Base-by-base conservation (phyloP, 1,140 invertebrate genomes). In the Macrocentrus cingulum region DNA sequence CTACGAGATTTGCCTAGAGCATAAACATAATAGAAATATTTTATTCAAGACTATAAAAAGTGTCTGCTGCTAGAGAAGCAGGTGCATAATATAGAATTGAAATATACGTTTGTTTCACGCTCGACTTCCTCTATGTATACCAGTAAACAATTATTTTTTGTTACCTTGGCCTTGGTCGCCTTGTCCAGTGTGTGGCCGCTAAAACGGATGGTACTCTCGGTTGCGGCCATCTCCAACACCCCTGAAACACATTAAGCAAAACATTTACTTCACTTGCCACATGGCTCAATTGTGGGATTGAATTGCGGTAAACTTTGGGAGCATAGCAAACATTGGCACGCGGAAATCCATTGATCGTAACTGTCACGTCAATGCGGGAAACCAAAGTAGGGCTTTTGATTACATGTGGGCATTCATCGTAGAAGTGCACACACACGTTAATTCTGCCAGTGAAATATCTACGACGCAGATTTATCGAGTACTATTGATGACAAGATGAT, bases 131-230 rank as follows among this genome's bases (percentile, higher is more conserved):
- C 9, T n/a, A n/a, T n/a, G n/a, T n/a, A n/a, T n/a, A n/a, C n/a
- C n/a, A 9, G 25, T 29, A 29, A 5, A 29, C 4, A 29, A 29
- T 5, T 29, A 9, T n/a, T 39, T 39, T 39, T 15, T 39, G 8
- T 68, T 63, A 77, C 92, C 83, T 99, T 99, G 61, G 97, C 95
- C 81, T 98, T 98, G 69, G 95, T 98, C 58, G 97, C 97, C 83
- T 99, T 99, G 84, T 99, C 97, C 70, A 95, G 83, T 63, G 97
- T 98, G 80, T 99, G 93, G 66, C 92, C 92, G 82, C 92, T 95
- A 82, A 96, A 95, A 79, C 90, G 87, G 71, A 94, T 90, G 67
- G 86, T 84, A 72, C 86, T 90, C 75, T 90, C 88, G 63, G 88
- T 88, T 64, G 88, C 87, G 66, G 83, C 82, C 85, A 87, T 86